Base-by-base conservation (phyloP, 2,113 vertebrate genomes). In the Strix uralensis region DNA sequence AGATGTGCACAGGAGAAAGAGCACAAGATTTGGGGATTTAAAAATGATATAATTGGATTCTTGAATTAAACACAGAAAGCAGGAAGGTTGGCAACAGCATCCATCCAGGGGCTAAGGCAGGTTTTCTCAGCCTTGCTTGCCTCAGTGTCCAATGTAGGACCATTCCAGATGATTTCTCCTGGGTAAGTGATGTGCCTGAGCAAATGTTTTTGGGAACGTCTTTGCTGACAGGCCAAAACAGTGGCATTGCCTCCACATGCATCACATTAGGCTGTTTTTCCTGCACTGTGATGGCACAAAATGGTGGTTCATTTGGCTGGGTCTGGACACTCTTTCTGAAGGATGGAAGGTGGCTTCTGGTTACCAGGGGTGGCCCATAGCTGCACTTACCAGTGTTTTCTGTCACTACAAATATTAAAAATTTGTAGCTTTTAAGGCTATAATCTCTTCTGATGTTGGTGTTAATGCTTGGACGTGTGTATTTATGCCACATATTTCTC, bases 21-120 rank as follows among this genome's bases (percentile, higher is more conserved):
- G 82, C 93, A 95, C 75, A 93, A 96, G 94, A 90, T 92, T 90
- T 88, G 82, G 88, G 95, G 96, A 93, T 95, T 97, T 96, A 59
- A 88, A 95, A 88, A 42, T 49, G 55, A 34, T 93, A 94, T 95
- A 96, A 97, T 96, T 96, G 92, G 82, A 95, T 95, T 94, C 91
- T 77, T 93, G 92, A 92, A 81, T 92, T 71, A 81, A 92, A 74
- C 27, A 74, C 85, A 71, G 90, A 0, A 5, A 91, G 66, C 0
- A 6, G 85, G 81, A 94, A 92, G 81, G 87, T 81, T 6, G 10
- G 58, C 79, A 75, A 32, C n/a, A 66, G 30, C 55, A 34, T 46
- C 26, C 17, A 25, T 59, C 82, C 36, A 25, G 6, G 15, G 79
- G 55, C 61, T 85, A 29, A 73, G 27, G 63, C 1, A 4, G 17